phyloP scores from a whole-genome alignment of 2,888 invertebrate species.

The Argyresthia albistria region DNA sequence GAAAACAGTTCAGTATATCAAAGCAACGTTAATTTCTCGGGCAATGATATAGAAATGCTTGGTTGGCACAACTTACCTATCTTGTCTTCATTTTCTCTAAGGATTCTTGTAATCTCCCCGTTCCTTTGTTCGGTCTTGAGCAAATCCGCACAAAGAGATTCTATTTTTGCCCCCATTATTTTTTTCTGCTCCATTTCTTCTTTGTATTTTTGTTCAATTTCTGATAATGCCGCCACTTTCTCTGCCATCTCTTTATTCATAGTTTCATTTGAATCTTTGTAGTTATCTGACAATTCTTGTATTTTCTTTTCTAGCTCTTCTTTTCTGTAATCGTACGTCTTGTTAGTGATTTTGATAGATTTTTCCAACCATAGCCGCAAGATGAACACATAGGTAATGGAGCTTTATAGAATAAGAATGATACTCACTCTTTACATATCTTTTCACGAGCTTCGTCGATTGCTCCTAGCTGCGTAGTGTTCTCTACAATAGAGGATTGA shows the following conservation, averaged over 20 bases:
- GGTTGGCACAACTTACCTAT: conserved; percentile 19
- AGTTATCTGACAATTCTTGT: conserved; percentile 32
- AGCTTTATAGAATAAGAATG: no score
- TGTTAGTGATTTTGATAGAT: no score
- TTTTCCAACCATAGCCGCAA: no score
- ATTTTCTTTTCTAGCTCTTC: conserved; percentile 45
- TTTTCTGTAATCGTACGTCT: conserved; percentile 39
- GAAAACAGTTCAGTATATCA: no score
- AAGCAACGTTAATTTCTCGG: no score
- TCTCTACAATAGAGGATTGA: conserved; percentile 42
- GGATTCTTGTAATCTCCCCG: conserved; percentile 23
- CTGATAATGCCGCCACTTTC: conserved; percentile 32
- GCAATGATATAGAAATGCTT: no score
- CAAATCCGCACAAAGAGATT: conserved; percentile 28
- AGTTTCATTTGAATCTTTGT: conserved; percentile 36
- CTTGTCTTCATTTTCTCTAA: conserved; percentile 23
- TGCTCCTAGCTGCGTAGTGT: conserved; percentile 43
- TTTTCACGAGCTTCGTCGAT: conserved; percentile 46
- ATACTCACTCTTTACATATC: conserved; percentile 46
- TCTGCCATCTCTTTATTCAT: conserved; percentile 34
- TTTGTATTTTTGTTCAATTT: conserved; percentile 40
- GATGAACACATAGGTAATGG: no score
- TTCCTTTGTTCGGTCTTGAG: conserved; percentile 30
- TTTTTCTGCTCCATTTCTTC: conserved; percentile 30
- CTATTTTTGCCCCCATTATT: conserved; percentile 28